These are phyloP conservation scores for Trissolcus brochymenae DNA, from an alignment of 2,888 invertebrate species.

Conservation along the genomic window DNA sequence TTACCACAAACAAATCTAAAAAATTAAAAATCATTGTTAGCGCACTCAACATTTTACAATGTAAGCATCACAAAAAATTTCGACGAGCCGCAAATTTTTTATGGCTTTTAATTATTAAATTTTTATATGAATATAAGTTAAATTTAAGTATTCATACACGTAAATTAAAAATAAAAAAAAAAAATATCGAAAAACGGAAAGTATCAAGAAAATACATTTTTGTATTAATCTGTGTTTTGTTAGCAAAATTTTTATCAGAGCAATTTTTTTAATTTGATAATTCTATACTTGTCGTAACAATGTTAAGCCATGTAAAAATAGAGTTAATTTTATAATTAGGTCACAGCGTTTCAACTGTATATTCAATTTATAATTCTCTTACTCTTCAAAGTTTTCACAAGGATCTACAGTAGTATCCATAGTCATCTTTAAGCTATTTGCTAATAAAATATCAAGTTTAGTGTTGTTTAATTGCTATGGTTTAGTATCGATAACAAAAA, in stretches of 20 bases:
- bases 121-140: too few species aligned
- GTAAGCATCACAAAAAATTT: too few species aligned
- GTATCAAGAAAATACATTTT: too few species aligned
- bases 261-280: too few species aligned
- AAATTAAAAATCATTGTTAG: constrained; percentile 2
- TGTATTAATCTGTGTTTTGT: neutral
- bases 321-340: neutral
- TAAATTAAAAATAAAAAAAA: too few species aligned
- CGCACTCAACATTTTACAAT: neutral
- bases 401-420: constrained; percentile 85
- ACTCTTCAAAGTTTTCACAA: constrained; percentile 88
- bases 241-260: too few species aligned
- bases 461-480: constrained; percentile 7
- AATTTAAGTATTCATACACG: too few species aligned
- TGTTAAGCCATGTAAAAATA: neutral
- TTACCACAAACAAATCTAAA: constrained; percentile 30
- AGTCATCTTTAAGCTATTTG: constrained; percentile 84
- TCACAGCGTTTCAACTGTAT: constrained; percentile 1
- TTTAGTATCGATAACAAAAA: neutral
- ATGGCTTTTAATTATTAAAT: too few species aligned
- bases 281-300: too few species aligned
- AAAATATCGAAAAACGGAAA: too few species aligned
- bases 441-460: constrained; percentile 71
- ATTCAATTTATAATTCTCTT: constrained; percentile 55
- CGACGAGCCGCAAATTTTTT: too few species aligned